These are phyloP conservation scores for Virgularia gustaviana DNA, from an alignment of 92 coral and sea anemone species.

Conservation along the genomic window DNA sequence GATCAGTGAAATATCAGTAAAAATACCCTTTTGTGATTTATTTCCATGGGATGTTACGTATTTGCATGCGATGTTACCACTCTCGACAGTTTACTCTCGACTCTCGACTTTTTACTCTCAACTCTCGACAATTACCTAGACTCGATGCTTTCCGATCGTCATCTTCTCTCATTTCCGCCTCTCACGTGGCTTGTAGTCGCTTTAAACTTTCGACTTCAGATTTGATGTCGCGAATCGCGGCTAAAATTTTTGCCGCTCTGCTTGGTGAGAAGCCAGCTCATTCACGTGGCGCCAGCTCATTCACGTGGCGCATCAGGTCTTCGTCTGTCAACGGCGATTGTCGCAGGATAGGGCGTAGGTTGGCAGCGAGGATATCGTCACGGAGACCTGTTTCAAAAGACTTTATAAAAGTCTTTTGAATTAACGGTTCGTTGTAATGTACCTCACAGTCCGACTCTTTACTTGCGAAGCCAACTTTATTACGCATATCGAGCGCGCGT, in stretches of 20 bases:
- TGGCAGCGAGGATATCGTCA: constrained; percentile 18
- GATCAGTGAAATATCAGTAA: too few relatives aligned
- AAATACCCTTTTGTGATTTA: too few relatives aligned
- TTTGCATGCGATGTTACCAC: too few relatives aligned
- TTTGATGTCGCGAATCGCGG: background rate
- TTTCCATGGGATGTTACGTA: too few relatives aligned
- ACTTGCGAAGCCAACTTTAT: background rate
- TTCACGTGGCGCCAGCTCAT: background rate
- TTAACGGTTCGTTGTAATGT: constrained; percentile 4
- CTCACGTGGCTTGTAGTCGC: background rate
- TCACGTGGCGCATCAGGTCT: constrained; percentile 54
- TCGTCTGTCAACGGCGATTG: background rate
- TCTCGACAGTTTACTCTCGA: too few relatives aligned
- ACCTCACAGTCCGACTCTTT: background rate
- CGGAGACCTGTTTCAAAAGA: background rate
- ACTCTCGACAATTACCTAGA: too few relatives aligned
- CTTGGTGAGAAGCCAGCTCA: background rate
- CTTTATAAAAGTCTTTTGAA: constrained; percentile 22
- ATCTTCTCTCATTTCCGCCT: background rate
- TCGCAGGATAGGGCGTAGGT: constrained; percentile 8
- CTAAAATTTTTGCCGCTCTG: background rate
- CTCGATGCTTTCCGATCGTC: too few relatives aligned
- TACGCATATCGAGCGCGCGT: background rate
- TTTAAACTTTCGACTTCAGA: constrained; percentile 2
- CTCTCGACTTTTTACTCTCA: too few relatives aligned